Evolutionary conservation across 2,113 vertebrate species (phyloP).

Genomic region (Dendrocopos noguchii): DNA sequence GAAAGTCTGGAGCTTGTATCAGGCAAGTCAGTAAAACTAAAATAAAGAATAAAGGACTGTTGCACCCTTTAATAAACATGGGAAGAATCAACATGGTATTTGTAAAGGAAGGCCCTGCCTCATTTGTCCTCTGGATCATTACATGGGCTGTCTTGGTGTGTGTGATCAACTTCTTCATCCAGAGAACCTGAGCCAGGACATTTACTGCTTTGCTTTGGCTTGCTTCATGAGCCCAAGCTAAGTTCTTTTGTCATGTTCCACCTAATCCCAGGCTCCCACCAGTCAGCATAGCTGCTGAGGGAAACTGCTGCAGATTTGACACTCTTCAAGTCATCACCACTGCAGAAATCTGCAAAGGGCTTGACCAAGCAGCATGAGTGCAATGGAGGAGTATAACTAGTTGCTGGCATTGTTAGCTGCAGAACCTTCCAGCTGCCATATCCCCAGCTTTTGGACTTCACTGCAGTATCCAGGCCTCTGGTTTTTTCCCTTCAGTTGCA

Average conservation of each 20-base stretch:
- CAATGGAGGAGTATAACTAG: not conserved
- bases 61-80: not conserved
- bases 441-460: not conserved
- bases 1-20: not conserved
- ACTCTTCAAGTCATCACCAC: not conserved
- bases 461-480: not conserved
- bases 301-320: not conserved
- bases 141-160: accelerated
- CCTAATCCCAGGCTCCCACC: not conserved
- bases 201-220: not conserved
- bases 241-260: not conserved
- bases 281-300: not conserved
- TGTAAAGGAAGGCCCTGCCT: not conserved
- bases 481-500: accelerated
- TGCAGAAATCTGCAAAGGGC: not conserved
- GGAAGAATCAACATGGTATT: not conserved
- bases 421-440: not conserved
- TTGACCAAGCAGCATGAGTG: not conserved
- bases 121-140: not conserved
- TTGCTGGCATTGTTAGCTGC: not conserved
- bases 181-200: not conserved
- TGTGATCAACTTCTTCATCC: not conserved
- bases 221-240: not conserved
- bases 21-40: not conserved
- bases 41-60: not conserved